Evolutionary conservation across 2,113 vertebrate genomes (phyloP).

Genomic region (Empidonax alnorum): DNA sequence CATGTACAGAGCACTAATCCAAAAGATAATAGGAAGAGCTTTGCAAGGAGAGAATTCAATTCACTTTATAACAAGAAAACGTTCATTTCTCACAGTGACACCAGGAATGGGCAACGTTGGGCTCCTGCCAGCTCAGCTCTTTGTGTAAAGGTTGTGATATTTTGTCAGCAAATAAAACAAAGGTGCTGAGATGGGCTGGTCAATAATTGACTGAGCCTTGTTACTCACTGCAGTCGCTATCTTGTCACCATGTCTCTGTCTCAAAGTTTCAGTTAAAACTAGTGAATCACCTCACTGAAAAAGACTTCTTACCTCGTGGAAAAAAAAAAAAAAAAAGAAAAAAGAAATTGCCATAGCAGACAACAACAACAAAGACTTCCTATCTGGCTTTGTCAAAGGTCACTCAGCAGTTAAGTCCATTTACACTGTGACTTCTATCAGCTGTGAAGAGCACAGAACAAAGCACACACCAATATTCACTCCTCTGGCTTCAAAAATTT

Average conservation of each 20-base stretch:
- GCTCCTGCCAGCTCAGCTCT: background rate
- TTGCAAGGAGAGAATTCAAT: slow-evolving; percentile 18
- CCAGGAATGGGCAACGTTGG: background rate
- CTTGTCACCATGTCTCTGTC: slow-evolving; percentile 16
- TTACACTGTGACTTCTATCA: slow-evolving; percentile 26
- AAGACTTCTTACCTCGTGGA: background rate
- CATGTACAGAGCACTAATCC: background rate
- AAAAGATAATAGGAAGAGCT: slow-evolving; percentile 30
- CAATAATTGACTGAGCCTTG: slow-evolving; percentile 53
- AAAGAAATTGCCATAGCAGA: background rate
- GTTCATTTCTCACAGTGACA: background rate
- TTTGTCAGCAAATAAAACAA: slow-evolving; percentile 51
- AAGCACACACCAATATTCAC: background rate
- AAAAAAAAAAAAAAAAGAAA: background rate
- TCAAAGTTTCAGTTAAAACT: slow-evolving; percentile 19
- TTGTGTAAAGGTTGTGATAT: background rate
- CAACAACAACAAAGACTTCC: slow-evolving; percentile 21
- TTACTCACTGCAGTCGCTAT: slow-evolving; percentile 10
- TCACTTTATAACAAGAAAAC: background rate
- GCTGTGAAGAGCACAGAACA: slow-evolving; percentile 20
- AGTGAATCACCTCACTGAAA: background rate
- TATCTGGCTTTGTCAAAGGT: slow-evolving; percentile 21
- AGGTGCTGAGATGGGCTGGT: slow-evolving; percentile 7
- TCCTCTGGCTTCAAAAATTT: slow-evolving; percentile 13
- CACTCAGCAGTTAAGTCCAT: slow-evolving; percentile 31